Base-by-base conservation (phyloP, 2,797 vertebrate species). In the Loris lydekkerianus region DNA sequence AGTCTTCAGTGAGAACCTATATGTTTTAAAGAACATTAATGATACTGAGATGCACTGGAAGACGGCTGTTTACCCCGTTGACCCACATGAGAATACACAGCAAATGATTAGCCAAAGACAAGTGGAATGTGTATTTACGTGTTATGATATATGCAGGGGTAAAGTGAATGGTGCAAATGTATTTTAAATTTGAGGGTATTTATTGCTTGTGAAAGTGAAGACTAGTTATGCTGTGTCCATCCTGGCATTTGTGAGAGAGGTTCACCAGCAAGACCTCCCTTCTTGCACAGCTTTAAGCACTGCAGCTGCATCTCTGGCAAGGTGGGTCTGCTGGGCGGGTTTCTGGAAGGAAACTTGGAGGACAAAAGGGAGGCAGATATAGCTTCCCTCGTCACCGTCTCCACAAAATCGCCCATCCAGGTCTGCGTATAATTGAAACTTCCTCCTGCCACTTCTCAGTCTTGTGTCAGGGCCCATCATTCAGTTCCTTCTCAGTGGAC, bases 111-210 rank as follows among this genome's bases (percentile, higher is more conserved):
- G 73, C 2, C 0, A 77, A 94, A 91, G 91, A 67, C 73, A 91
- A 80, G 69, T 7, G 37, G 85, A 86, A 83, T 92, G 78, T 90
- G 78, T 94, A 86, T 83, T 97, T 92, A 94, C 87, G 72, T 65
- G 88, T 86, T 95, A 67, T 84, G 96, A 90, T 77, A 31, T 27
- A 77, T 61, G 49, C 61, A 29, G 82, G 69, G 90, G 77, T 86
- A 72, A 80, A 58, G 29, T 81, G 92, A 90, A 23, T 86, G 86
- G 82, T 75, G 61, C 93, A 93, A 67, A 89, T 56, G 90, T 72
- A 70, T 85, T 96, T 98, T 96, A 95, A 93, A 94, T 96, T 81
- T 89, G 96, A 91, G 78, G 77, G 58, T 95, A 82, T 96, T 97
- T 96, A 95, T 95, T 92, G 84, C 94, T 90, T 78, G 91, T 73